A percentile compares a stretch with the other conserved stretches of the same genome.
phyloP scores from a whole-genome alignment of 1,140 invertebrate genomes.

The Eumaeus atala region DNA sequence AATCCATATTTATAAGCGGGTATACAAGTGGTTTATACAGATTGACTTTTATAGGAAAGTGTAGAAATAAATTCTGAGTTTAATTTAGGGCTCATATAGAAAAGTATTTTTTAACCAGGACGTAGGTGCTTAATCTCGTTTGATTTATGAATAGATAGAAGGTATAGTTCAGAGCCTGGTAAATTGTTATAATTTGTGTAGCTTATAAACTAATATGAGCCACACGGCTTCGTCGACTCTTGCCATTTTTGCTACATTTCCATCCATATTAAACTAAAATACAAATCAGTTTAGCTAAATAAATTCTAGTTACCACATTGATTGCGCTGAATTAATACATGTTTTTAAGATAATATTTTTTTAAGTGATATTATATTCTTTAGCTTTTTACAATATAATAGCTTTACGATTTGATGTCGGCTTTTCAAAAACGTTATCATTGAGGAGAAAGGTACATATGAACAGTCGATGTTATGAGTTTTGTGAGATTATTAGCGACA shows the following conservation, averaged over 20 bases:
- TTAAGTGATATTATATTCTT: constrained; percentile 63
- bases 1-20: constrained; percentile 48
- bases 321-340: constrained; percentile 47
- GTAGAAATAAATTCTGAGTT: constrained; percentile 54
- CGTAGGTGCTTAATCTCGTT: constrained; percentile 63
- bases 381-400: constrained; percentile 64
- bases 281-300: constrained; percentile 36
- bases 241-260: constrained; percentile 66
- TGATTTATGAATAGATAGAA: constrained; percentile 63
- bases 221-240: constrained; percentile 53
- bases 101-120: constrained; percentile 68
- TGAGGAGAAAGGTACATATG: constrained; percentile 67
- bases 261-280: constrained; percentile 63
- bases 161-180: constrained; percentile 57
- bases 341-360: constrained; percentile 56
- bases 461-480: constrained; percentile 64
- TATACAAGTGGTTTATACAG: constrained; percentile 48
- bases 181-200: constrained; percentile 55
- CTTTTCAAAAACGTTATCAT: constrained; percentile 70
- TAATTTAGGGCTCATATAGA: constrained; percentile 64
- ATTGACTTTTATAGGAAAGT: constrained; percentile 42
- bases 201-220: constrained; percentile 45
- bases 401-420: constrained; percentile 69
- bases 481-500: constrained; percentile 52
- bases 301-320: constrained; percentile 41